These are phyloP conservation scores for Drosophila kepulauana DNA, from an alignment of 1,140 invertebrate genomes.

Conservation along the genomic window DNA sequence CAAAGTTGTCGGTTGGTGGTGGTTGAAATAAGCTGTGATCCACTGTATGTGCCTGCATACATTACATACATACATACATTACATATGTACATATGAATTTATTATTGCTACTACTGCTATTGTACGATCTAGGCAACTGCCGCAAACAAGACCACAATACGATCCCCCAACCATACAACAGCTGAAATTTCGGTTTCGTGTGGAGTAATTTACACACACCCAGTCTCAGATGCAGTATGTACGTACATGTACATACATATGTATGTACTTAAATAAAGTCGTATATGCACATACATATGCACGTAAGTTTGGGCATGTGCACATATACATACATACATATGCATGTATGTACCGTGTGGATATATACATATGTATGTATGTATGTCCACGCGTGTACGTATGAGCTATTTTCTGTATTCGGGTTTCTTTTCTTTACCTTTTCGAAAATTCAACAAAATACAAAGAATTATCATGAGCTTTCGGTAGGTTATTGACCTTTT, in stretches of 20 bases:
- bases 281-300: neutral
- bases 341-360: neutral
- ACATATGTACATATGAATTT: no score
- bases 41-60: no score
- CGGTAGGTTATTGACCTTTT: conserved; percentile 74
- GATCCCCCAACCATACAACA: conserved; percentile 48
- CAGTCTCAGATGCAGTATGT: neutral
- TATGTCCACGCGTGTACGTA: neutral
- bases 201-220: conserved; percentile 42
- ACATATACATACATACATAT: conserved; percentile 3
- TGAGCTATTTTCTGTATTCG: conserved; percentile 46
- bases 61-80: no score
- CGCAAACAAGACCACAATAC: conserved; percentile 13
- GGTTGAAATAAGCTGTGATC: no score
- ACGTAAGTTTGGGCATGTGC: no score
- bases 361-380: neutral
- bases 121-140: conserved; percentile 24
- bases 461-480: conserved; percentile 66
- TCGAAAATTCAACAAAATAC: conserved; percentile 46
- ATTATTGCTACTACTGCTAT: neutral
- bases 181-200: conserved; percentile 51
- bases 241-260: neutral
- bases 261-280: no score
- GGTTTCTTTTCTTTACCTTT: conserved; percentile 69
- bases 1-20: no score